Base-by-base conservation (phyloP, 2,888 invertebrate species). In the Blera fallax region DNA sequence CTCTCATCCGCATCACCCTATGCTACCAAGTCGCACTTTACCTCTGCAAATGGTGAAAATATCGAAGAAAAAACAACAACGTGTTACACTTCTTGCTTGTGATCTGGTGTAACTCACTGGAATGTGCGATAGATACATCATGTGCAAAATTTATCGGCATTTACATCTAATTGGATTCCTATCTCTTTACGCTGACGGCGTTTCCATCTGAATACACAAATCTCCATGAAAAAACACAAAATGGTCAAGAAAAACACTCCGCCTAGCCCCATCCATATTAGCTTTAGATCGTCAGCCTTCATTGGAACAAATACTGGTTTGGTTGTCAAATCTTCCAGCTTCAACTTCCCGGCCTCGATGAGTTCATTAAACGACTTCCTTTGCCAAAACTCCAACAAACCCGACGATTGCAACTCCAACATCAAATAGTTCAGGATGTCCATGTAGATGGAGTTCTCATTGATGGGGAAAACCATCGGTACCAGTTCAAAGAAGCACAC, bases 401-500 rank as follows among this genome's bases (percentile, higher is more conserved):
- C 91, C 1, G 87, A 69, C 1, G 87, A 89, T 1, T 87, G 70
- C 3, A 88, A 43, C 16, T 90, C 88, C 81, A 90, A 14, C 8
- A 90, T 90, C 0, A 90, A 65, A 1, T 65, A 60, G 7, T 88
- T 70, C 8, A 91, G n/a, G 0, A 88, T 87, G 2, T 88, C 70
- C 73, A 67, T 85, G 40, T 88, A 91, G 7, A 90, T 88, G 0
- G 90, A 90, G 60, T 90, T 91, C 48, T 90, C 89, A 0, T 89
- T 87, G 1, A 91, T 40, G 0, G 91, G 91, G 79, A 91, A 90
- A 1, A 87, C 78, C 3, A 90, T 72, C 0, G 90, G 91, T 5
- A 90, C 40, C 54, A 89, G 89, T 14, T 88, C 84, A n/a, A 84
- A 89, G 16, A 91, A 87, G 18, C 91, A 91, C n/a, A 91, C 87